Base-by-base conservation (phyloP, 2,113 vertebrate genomes). In the Myanophis thanlyinensis region DNA sequence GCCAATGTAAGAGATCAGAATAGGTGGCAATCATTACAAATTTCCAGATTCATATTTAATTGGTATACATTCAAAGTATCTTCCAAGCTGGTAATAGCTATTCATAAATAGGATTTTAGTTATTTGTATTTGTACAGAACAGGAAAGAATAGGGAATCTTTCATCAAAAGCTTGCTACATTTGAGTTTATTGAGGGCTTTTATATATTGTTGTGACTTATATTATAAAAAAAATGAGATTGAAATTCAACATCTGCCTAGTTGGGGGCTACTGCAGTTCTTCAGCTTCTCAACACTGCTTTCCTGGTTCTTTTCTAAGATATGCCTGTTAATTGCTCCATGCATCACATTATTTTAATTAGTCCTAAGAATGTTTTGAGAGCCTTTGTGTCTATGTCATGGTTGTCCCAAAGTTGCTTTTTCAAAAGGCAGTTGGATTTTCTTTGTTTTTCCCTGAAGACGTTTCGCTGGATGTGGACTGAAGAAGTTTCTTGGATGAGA, bases 1-100 rank as follows among this genome's bases (percentile, higher is more conserved):
- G n/a, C 15, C 15, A 73, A n/a, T 40, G 22, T 49, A 89, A 62
- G 88, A 85, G 53, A 92, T 85, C 73, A 92, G 73, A 92, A 80
- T 47, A 51, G 12, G 53, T 44, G 88, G 47, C 48, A 89, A 86
- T 93, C n/a, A 44, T 11, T 53, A 15, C 13, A 56, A 80, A 56
- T 89, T 92, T 62, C 73, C 11, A 49, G 49, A 46, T 44, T 53
- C 54, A 89, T 56, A 85, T 89, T 56, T 59, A 85, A 85, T 53
- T 53, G n/a, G 25, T 85, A 48, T 48, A 13, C 23, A 15, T 89
- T 46, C 6, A 11, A 23, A n/a, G 9, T 22, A 27, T 89, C 25
- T 88, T 48, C 22, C 52, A 52, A 30, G 46, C n/a, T 53, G 27
- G 52, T 73, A 87, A 22, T 3, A 20, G 11, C 53, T 35, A 46